Evolutionary conservation across 1,140 invertebrate genomes (phyloP).

Genomic region (Drosophila rufa): DNA sequence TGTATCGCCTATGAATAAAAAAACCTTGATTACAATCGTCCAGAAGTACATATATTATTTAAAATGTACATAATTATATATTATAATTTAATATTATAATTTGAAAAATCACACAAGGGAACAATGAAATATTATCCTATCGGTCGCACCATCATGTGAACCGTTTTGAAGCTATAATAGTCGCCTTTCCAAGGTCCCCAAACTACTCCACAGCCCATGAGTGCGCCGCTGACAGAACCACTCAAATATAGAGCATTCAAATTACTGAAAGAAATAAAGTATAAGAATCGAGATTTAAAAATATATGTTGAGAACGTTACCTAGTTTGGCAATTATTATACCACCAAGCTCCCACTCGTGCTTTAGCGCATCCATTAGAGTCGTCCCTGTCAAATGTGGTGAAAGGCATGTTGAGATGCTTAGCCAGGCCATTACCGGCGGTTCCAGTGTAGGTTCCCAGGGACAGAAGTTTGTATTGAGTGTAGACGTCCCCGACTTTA

Average conservation of each 20-base stretch:
- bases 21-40: too few species aligned
- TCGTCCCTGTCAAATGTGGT: not conserved
- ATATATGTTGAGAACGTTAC: not conserved
- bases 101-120: too few species aligned
- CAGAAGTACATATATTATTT: too few species aligned
- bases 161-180: not conserved
- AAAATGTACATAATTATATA: too few species aligned
- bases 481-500: not conserved
- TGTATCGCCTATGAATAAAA: too few species aligned
- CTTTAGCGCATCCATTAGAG: not conserved
- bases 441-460: not conserved
- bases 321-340: not conserved
- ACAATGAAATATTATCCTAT: too few species aligned
- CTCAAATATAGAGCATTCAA: constrained; percentile 1
- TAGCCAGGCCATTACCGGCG: not conserved
- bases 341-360: not conserved
- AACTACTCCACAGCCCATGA: fast-evolving
- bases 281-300: not conserved
- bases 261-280: not conserved
- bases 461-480: not conserved
- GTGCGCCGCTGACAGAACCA: not conserved
- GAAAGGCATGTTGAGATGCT: not conserved
- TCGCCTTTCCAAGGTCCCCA: not conserved
- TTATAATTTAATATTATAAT: too few species aligned
- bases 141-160: constrained; percentile 3